Base-by-base conservation (phyloP, 2,797 vertebrate species). In the Hylomyscus alleni region DNA sequence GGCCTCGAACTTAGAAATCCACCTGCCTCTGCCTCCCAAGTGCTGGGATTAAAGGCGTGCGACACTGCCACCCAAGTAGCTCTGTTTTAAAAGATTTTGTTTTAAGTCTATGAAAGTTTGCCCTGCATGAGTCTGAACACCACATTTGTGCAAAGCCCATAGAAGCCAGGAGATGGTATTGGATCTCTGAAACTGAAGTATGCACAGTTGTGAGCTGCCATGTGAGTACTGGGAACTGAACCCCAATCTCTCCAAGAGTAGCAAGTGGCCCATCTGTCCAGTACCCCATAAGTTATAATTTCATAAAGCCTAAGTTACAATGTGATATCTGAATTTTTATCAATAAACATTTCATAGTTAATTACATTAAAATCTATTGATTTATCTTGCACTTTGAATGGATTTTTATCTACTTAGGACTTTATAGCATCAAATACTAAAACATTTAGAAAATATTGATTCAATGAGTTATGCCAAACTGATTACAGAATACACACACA, bases 381-480 rank as follows among this genome's bases (percentile, higher is more conserved):
- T 94, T 76, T 95, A 37, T 88, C 20, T 92, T 87, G 31, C 3
- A 89, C 54, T 96, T 80, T 75, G 19, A 83, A 93, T 87, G 20
- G 52, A 65, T 91, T 40, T 91, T 94, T 93, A 86, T 50, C 52
- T 83, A 82, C n/a, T 88, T 50, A 37, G 84, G 60, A 89, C 90
- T 91, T 81, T 90, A 73, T 89, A 73, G 19, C 15, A 67, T 88
- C 1, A 4, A 94, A 14, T 31, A 92, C 4, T 82, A 89, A 90
- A 77, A 52, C 50, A 29, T 88, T 87, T 94, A 73, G 90, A 65
- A 94, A 95, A 93, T 69, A 95, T n/a, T 65, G 62, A 90, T 91
- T 91, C 90, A 89, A 34, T 72, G 37, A 90, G 37, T 91, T 89
- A 69, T 29, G 14, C 24, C 91, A 37, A 88, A 80, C 15, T 85